phyloP scores from a whole-genome alignment of 2,113 vertebrate species.

The Lucifuga dentata region DNA sequence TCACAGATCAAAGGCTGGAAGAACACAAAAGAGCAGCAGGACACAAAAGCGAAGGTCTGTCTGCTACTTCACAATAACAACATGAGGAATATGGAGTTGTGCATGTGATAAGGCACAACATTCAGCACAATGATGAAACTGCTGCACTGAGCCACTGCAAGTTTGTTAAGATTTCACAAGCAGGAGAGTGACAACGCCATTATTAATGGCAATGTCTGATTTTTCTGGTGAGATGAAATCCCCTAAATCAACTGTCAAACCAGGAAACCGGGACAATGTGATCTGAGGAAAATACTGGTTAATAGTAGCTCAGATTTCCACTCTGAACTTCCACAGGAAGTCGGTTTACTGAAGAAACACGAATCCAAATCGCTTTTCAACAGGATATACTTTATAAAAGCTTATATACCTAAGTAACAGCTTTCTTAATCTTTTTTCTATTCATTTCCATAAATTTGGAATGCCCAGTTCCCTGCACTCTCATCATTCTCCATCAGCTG shows the following conservation, averaged over 20 bases:
- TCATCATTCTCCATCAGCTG: too few species aligned
- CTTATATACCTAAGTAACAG: too few species aligned
- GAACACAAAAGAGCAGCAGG: constrained; percentile 69
- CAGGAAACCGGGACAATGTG: background rate
- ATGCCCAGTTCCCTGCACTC: too few species aligned
- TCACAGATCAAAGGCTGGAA: constrained; percentile 62
- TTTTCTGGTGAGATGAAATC: constrained; percentile 14
- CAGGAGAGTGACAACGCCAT: constrained; percentile 7
- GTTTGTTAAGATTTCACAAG: constrained; percentile 29
- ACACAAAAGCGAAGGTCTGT: constrained; percentile 46
- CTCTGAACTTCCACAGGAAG: background rate
- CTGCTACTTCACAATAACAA: constrained; percentile 57
- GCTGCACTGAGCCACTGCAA: constrained; percentile 35
- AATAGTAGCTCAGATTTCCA: background rate
- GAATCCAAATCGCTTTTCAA: constrained; percentile 1
- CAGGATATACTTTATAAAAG: too few species aligned
- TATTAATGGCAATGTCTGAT: background rate
- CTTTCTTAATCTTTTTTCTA: too few species aligned
- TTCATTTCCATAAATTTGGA: too few species aligned
- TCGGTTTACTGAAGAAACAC: background rate
- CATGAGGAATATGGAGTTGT: constrained; percentile 7
- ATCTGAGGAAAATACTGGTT: background rate
- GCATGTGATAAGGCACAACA: too few species aligned
- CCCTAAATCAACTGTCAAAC: background rate
- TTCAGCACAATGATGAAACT: constrained; percentile 12